Evolutionary conservation across 2,113 vertebrate species (phyloP), one percentile per base, ranked within the genome.

Genomic region (Petrocephalus microphthalmus): DNA sequence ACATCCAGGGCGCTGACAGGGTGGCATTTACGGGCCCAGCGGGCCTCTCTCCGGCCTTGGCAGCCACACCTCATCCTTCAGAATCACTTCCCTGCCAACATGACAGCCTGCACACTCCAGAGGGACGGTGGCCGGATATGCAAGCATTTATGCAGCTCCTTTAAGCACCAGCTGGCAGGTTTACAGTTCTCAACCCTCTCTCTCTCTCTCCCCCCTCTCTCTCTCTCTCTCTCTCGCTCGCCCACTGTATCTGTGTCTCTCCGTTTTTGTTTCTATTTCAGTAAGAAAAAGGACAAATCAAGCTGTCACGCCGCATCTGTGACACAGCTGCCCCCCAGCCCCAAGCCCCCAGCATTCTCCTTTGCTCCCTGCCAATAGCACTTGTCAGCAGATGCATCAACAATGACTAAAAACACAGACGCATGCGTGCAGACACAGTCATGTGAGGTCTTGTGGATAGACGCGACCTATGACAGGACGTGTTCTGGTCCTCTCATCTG

Each of bases 111-210:
- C 74, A 78, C 87, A 87, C 88, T 90, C 91, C 89, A 90, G 91
- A 89, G 90, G 90, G 91, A 89, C 42, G 85, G 74, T 64, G 53
- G 90, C 89, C 88, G 64, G 85, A 86, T 89, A 87, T 83, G 19
- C 84, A 84, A 49, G 37, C 78, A 53, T 60, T 88, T 60, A 57
- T 60, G 78, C 71, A 89, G 89, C 88, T 90, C 91, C 89, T 92
- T 93, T 91, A 93, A 90, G 91, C 91, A 92, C 89, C 91, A 92
- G 91, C 92, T 95, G 93, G 93, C 93, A 93, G 91, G 91, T 90
- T 91, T 82, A 84, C 64, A 60, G 85, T 82, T 92, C 91, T 89
- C 81, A 89, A 87, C 71, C 90, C 71, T 82, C 89, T 33, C 49
- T 52, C 82, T 91, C 89, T 89, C 85, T 92, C 86, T 92, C n/a